These are phyloP conservation scores for Xyrauchen texanus DNA, from an alignment of 2,113 vertebrate genomes.

Conservation along the genomic window DNA sequence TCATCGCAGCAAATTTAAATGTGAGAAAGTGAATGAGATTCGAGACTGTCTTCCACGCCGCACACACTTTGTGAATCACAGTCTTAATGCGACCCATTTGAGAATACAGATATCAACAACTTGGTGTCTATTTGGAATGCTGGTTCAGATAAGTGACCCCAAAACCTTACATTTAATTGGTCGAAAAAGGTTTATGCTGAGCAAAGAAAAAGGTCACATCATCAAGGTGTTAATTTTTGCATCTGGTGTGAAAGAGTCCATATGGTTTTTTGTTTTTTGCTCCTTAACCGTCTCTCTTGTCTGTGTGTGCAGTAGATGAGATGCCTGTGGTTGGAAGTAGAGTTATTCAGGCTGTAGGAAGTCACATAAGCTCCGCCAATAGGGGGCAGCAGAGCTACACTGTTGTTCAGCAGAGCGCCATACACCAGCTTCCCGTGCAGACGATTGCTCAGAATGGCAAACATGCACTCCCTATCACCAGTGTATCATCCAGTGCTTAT, in stretches of 20 bases:
- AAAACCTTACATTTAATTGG: too few relatives aligned
- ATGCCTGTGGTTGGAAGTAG: slow-evolving; percentile 77
- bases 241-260: not conserved
- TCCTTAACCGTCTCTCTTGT: not conserved
- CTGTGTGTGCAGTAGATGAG: slow-evolving; percentile 76
- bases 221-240: not conserved
- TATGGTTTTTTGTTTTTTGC: not conserved
- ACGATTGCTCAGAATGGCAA: slow-evolving; percentile 92
- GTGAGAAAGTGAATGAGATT: too few relatives aligned
- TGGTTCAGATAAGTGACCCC: too few relatives aligned
- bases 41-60: too few relatives aligned
- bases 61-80: too few relatives aligned
- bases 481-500: slow-evolving; percentile 78
- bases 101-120: too few relatives aligned
- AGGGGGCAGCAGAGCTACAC: slow-evolving; percentile 82
- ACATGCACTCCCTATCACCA: slow-evolving; percentile 80
- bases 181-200: too few relatives aligned
- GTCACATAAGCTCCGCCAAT: slow-evolving; percentile 75
- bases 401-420: slow-evolving; percentile 80
- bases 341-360: slow-evolving; percentile 90
- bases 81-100: too few relatives aligned
- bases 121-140: too few relatives aligned
- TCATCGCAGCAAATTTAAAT: too few relatives aligned
- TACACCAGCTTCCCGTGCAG: slow-evolving; percentile 88
- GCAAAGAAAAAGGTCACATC: too few relatives aligned